These are phyloP conservation scores for Craniophora ligustri DNA, from an alignment of 2,888 invertebrate species.

Conservation along the genomic window DNA sequence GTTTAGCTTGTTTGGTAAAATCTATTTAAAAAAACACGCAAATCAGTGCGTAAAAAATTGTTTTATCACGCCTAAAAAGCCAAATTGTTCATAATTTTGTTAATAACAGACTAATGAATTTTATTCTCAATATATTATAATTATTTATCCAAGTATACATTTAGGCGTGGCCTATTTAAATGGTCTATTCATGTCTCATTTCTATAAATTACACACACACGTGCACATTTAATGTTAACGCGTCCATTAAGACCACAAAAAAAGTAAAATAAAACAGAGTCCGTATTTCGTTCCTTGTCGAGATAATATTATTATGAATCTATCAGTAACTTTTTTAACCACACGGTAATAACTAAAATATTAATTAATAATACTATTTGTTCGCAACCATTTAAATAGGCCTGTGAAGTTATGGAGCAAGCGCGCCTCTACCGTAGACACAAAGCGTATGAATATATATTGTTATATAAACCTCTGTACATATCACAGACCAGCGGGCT, in stretches of 20 bases:
- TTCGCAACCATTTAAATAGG: constrained; percentile 13
- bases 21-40: constrained; percentile 45
- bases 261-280: no score
- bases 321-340: no score
- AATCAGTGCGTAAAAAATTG: constrained; percentile 55
- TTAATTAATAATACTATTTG: constrained; percentile 9
- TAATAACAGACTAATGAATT: constrained; percentile 37
- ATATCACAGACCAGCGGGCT: constrained; percentile 74
- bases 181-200: not conserved
- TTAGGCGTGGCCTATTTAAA: constrained; percentile 9
- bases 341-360: not conserved
- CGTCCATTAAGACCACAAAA: no score
- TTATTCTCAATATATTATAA: constrained; percentile 31
- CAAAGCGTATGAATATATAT: constrained; percentile 32
- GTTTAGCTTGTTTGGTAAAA: constrained; percentile 67
- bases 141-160: constrained; percentile 4
- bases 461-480: constrained; percentile 54
- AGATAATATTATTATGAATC: not conserved
- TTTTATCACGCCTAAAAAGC: constrained; percentile 67
- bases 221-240: not conserved
- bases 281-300: no score
- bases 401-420: constrained; percentile 4
- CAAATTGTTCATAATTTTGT: constrained; percentile 66
- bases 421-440: constrained; percentile 10
- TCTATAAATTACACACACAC: not conserved